Conservation (phyloP, 2,113 vertebrate genomes). For the Maylandia zebra region DNA sequence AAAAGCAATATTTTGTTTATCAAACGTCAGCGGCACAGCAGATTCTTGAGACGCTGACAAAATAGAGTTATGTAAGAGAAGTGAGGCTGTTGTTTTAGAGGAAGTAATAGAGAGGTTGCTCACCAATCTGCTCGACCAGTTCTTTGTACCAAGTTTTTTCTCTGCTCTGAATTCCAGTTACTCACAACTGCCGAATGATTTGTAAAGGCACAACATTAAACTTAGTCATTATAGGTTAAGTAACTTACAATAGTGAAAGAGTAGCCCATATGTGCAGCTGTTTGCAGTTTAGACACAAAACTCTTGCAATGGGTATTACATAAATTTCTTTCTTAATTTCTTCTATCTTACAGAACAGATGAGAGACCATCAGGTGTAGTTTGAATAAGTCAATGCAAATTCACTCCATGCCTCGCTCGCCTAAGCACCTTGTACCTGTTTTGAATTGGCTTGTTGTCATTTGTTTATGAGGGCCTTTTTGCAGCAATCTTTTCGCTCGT, state of each 20-base stretch:
- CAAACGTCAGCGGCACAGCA: neutral
- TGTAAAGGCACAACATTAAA: neutral
- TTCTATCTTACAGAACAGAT: neutral
- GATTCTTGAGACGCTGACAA: neutral
- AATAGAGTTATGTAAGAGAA: neutral
- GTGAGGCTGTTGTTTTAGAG: neutral
- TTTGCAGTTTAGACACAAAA: neutral
- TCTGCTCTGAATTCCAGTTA: neutral
- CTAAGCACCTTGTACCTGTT: neutral
- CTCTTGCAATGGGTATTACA: neutral
- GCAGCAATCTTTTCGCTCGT: neutral
- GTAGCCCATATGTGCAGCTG: neutral
- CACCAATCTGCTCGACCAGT: neutral
- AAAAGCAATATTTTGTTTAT: neutral
- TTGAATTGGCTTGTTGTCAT: constrained; percentile 4
- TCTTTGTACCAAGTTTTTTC: neutral
- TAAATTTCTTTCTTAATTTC: neutral
- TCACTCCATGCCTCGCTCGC: neutral
- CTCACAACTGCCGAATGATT: neutral
- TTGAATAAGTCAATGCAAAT: constrained; percentile 7
- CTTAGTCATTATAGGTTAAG: neutral
- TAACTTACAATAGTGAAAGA: neutral
- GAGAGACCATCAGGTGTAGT: neutral
- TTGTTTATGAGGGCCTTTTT: neutral
- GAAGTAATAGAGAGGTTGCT: neutral